A percentile compares a stretch with the other conserved stretches of the same genome.
phyloP scores from a whole-genome alignment of 2,888 invertebrate genomes.

The Phortica okadai region DNA sequence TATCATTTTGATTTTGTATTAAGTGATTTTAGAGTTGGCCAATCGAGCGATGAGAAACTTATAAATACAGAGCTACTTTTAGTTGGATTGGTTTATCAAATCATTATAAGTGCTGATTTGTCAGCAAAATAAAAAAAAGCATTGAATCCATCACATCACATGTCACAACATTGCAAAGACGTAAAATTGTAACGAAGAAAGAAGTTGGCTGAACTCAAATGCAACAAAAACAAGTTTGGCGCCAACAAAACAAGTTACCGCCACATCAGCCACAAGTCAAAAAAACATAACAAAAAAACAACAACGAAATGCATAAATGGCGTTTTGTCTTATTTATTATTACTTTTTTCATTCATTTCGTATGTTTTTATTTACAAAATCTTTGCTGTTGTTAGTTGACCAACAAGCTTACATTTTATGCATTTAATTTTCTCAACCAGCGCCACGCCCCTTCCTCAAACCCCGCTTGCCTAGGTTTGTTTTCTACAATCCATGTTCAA shows the following conservation, averaged over 20 bases:
- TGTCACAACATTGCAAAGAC: background rate
- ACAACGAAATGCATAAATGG: background rate
- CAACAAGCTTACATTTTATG: background rate
- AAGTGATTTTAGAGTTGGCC: background rate
- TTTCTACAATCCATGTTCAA: too few species aligned
- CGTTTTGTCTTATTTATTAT: background rate
- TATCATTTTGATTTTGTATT: background rate
- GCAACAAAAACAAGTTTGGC: background rate
- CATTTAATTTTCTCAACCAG: slow-evolving; percentile 48
- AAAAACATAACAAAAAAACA: background rate
- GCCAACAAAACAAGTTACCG: background rate
- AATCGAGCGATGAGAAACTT: too few species aligned
- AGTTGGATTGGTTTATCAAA: too few species aligned
- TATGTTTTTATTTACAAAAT: background rate
- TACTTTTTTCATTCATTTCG: background rate
- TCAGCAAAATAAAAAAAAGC: too few species aligned
- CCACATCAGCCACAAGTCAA: background rate
- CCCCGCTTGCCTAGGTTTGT: background rate
- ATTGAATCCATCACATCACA: too few species aligned
- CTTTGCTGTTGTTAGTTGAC: background rate
- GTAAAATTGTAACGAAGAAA: background rate
- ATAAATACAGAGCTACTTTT: too few species aligned
- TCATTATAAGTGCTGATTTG: too few species aligned
- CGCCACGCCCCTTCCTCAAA: slow-evolving; percentile 22
- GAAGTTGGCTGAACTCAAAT: background rate